Evolutionary conservation across 1,140 invertebrate species (phyloP).

Genomic region (Drosophila teissieri): DNA sequence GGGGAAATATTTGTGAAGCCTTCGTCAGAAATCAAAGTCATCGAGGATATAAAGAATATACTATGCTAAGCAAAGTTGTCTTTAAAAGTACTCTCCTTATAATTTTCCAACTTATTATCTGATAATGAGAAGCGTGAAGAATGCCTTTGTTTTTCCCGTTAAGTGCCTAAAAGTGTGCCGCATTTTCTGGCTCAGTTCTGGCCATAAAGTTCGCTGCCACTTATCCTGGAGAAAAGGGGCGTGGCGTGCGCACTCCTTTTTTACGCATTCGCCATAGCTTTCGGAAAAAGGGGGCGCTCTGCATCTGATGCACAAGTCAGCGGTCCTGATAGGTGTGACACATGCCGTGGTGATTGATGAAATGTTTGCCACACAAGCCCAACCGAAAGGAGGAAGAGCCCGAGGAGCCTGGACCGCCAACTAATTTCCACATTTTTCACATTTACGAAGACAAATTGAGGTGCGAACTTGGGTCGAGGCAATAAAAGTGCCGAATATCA

Average conservation of each 20-base stretch:
- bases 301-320: slow-evolving; percentile 57
- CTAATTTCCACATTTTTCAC: slow-evolving; percentile 85
- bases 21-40: slow-evolving; percentile 23
- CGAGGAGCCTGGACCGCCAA: slow-evolving; percentile 48
- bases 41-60: not conserved
- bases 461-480: slow-evolving; percentile 84
- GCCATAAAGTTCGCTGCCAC: slow-evolving; percentile 61
- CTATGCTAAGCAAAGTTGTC: no score
- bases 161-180: slow-evolving; percentile 59
- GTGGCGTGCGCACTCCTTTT: slow-evolving; percentile 68
- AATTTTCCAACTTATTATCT: slow-evolving; percentile 1
- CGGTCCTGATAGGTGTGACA: slow-evolving; percentile 79
- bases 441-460: slow-evolving; percentile 85
- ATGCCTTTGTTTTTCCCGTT: slow-evolving; percentile 36
- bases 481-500: slow-evolving; percentile 83
- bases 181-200: slow-evolving; percentile 13
- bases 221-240: slow-evolving; percentile 31
- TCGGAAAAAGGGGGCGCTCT: slow-evolving; percentile 27
- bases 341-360: slow-evolving; percentile 81
- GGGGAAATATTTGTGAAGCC: slow-evolving; percentile 27
- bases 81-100: no score
- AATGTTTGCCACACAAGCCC: slow-evolving; percentile 51
- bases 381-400: slow-evolving; percentile 16
- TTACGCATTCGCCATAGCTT: slow-evolving; percentile 49
- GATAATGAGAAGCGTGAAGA: slow-evolving; percentile 19